A percentile compares a stretch with the other conserved stretches of the same genome.
These are phyloP conservation scores for Eurytoma adleriae DNA, from an alignment of 2,888 invertebrate species.

Conservation along the genomic window DNA sequence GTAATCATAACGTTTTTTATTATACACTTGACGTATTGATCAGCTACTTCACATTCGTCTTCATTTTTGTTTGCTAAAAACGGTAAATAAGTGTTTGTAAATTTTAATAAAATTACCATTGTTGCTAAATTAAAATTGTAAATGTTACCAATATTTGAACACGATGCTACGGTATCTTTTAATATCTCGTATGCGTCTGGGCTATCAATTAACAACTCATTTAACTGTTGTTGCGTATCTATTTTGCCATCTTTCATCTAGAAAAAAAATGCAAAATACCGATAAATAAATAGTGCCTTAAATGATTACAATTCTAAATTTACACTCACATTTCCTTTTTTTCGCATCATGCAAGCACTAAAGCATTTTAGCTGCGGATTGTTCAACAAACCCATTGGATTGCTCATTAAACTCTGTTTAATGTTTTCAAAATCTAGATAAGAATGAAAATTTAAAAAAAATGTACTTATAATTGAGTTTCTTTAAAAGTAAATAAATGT, in stretches of 20 bases:
- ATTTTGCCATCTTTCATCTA: constrained; percentile 22
- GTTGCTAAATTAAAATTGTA: neutral
- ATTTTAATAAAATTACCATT: neutral
- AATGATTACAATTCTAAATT: neutral
- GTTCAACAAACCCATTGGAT: neutral
- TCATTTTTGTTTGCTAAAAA: constrained; percentile 26
- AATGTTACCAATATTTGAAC: neutral
- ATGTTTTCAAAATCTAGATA: constrained; percentile 10
- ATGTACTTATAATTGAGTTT: too few species aligned
- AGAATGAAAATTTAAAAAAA: neutral
- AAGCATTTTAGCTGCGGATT: constrained; percentile 42
- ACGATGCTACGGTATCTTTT: constrained; percentile 9
- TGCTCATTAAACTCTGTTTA: too few species aligned
- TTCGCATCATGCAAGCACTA: constrained; percentile 40
- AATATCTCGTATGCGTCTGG: neutral
- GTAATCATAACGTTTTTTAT: constrained; percentile 4
- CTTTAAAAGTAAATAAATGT: neutral
- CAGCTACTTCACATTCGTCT: constrained; percentile 25
- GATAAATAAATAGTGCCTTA: neutral
- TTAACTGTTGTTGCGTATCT: constrained; percentile 21
- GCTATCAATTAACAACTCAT: neutral
- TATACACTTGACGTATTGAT: constrained; percentile 28
- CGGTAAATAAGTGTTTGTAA: neutral
- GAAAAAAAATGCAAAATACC: neutral
- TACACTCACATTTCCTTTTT: constrained; percentile 38